phyloP scores from a whole-genome alignment of 2,113 vertebrate species.

The Narcine bancroftii region DNA sequence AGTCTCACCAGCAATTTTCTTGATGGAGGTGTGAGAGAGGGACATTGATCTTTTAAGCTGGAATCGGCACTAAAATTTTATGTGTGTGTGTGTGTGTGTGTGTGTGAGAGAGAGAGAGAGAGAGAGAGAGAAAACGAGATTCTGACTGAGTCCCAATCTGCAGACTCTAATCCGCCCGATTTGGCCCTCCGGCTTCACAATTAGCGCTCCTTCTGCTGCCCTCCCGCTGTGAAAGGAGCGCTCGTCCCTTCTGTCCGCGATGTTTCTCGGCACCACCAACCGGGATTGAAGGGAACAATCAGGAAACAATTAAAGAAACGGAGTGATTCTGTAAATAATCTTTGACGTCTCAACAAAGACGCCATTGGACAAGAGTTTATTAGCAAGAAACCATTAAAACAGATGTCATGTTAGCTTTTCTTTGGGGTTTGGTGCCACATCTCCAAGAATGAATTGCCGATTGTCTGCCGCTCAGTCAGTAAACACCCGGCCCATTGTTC shows the following conservation, averaged over 20 bases:
- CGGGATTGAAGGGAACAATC: conserved; percentile 50
- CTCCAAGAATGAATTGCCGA: conserved; percentile 57
- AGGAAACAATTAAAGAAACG: conserved; percentile 49
- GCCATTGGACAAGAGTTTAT: conserved; percentile 57
- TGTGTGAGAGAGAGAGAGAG: not conserved
- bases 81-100: not conserved
- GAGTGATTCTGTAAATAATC: conserved; percentile 61
- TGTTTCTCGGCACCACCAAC: conserved; percentile 51
- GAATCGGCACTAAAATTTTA: not conserved
- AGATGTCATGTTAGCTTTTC: conserved; percentile 56
- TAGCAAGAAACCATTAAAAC: conserved; percentile 58
- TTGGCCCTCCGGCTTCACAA: conserved; percentile 46
- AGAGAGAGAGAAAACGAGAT: not conserved
- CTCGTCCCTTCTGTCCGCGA: conserved; percentile 45
- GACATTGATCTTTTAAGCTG: not conserved
- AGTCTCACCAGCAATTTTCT: too few relatives aligned
- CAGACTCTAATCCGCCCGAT: conserved; percentile 39
- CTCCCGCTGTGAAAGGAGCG: conserved; percentile 47
- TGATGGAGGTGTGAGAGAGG: not conserved
- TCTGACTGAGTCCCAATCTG: not conserved
- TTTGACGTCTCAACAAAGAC: conserved; percentile 59
- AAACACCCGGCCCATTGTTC: conserved; percentile 58
- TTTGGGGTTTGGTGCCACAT: conserved; percentile 55
- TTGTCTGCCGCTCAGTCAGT: conserved; percentile 57
- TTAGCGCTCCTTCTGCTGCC: conserved; percentile 46